These are phyloP conservation scores for Drosophila nr. perissopoda DNA, from an alignment of 2,888 invertebrate species.

Conservation along the genomic window DNA sequence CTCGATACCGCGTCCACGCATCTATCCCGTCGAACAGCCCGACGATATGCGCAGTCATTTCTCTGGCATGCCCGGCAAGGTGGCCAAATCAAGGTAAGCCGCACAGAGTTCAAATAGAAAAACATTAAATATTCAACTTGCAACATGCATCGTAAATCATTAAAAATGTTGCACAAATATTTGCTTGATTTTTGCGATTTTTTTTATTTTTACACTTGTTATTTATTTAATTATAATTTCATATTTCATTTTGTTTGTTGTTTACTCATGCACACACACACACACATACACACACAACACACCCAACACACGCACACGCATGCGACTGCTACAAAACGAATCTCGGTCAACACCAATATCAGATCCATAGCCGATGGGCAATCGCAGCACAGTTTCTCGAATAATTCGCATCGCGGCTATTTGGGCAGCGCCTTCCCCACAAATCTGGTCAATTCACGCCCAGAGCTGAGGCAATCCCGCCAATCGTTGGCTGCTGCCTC, in stretches of 20 bases:
- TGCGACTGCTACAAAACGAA: slow-evolving; percentile 1
- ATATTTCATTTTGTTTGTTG: slow-evolving; percentile 46
- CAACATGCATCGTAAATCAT: slow-evolving; percentile 6
- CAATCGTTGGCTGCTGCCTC: slow-evolving; percentile 93
- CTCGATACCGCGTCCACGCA: slow-evolving; percentile 94
- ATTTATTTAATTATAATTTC: slow-evolving; percentile 53
- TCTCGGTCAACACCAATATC: slow-evolving; percentile 22
- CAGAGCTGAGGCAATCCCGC: slow-evolving; percentile 94
- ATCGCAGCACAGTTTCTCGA: slow-evolving; percentile 95
- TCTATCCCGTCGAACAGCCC: slow-evolving; percentile 90
- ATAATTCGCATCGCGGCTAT: slow-evolving; percentile 91
- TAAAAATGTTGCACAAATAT: slow-evolving; percentile 29
- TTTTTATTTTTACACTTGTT: slow-evolving; percentile 24
- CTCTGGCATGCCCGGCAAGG: slow-evolving; percentile 88
- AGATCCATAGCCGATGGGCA: slow-evolving; percentile 95
- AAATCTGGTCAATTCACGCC: slow-evolving; percentile 91
- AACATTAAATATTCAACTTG: background rate
- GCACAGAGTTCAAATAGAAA: background rate
- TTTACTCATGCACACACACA: slow-evolving; percentile 38
- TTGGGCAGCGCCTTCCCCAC: slow-evolving; percentile 89
- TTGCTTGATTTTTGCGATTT: slow-evolving; percentile 39
- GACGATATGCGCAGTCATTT: slow-evolving; percentile 93
- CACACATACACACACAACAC: slow-evolving; percentile 18
- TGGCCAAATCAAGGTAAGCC: slow-evolving; percentile 85
- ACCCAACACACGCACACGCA: slow-evolving; percentile 26